Evolutionary conservation across 2,113 vertebrate species (phyloP).

Genomic region (Thunnus thynnus): DNA sequence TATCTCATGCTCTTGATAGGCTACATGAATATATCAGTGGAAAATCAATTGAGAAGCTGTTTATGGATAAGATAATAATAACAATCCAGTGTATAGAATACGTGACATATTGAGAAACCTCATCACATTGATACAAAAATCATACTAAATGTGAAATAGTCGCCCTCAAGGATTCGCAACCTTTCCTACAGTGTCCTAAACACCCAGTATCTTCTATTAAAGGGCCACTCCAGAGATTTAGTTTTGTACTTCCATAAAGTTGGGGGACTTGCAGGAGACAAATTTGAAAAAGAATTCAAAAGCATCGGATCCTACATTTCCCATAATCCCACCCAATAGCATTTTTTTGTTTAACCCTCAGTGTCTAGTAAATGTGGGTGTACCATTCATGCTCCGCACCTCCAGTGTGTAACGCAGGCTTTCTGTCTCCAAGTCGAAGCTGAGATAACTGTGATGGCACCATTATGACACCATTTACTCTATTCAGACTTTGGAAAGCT

Average conservation of each 20-base stretch:
- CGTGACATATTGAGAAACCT: neutral
- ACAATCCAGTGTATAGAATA: neutral
- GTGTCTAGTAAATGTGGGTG: fast-evolving
- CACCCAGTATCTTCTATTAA: neutral
- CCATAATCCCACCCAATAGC: too few relatives aligned
- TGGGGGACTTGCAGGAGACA: too few relatives aligned
- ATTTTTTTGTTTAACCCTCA: too few relatives aligned
- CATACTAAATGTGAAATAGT: neutral
- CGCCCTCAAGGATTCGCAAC: neutral
- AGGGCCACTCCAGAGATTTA: neutral
- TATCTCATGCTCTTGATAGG: neutral
- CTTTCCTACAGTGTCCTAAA: neutral
- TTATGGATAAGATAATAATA: neutral
- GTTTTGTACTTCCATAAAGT: too few relatives aligned
- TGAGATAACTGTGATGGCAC: neutral
- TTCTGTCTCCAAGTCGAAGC: neutral
- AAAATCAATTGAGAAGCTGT: neutral
- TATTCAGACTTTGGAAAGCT: neutral
- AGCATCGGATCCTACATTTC: too few relatives aligned
- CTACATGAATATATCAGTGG: neutral
- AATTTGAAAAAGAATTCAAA: too few relatives aligned
- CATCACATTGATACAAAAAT: neutral
- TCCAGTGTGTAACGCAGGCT: neutral
- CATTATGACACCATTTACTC: neutral
- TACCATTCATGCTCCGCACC: neutral